Evolutionary conservation across 2,113 vertebrate genomes (phyloP), one percentile per base, ranked within the genome.

Genomic region (Epinephelus lanceolatus): DNA sequence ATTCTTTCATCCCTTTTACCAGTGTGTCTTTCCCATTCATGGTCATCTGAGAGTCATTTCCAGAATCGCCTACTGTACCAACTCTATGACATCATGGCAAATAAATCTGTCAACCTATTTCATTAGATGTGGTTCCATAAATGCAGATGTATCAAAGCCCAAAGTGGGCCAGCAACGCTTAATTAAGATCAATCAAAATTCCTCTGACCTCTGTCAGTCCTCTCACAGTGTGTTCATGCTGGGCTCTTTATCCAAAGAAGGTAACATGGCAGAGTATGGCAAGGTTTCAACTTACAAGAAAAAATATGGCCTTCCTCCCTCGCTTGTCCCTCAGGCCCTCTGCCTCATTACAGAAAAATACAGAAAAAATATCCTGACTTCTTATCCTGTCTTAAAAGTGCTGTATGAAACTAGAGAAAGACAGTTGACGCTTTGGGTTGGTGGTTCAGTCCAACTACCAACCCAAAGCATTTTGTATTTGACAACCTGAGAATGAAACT

Each of bases 131-230:
- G n/a, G 18, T 42, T 40, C 10, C 53, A 80, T 56, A 62, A 73
- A 37, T 47, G 19, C 25, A 25, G 25, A 27, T 0, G 0, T 18
- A 70, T 49, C 23, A 7, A 70, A 65, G 25, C 19, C 40, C 17
- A 19, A 80, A 85, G 53, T 59, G 15, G 51, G 8, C 7, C 18
- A 23, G 4, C 18, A 23, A 73, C 0, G 3, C 47, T 45, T 67
- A 45, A 78, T 84, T 68, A 56, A 70, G 4, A 23, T 45, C 6
- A 9, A 53, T 65, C 23, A 45, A 49, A 51, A 65, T 62, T 81
- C 4, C 40, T 42, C 21, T 68, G 68, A 47, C 33, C 21, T 21
- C 40, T 11, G 18, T 23, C 6, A 1, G n/a, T 21, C 42, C 12
- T 5, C 33, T n/a, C 42, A 19, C n/a, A 21, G 15, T 68, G 40